Base-by-base conservation (phyloP, 2,888 invertebrate genomes). In the Noctua pronuba region DNA sequence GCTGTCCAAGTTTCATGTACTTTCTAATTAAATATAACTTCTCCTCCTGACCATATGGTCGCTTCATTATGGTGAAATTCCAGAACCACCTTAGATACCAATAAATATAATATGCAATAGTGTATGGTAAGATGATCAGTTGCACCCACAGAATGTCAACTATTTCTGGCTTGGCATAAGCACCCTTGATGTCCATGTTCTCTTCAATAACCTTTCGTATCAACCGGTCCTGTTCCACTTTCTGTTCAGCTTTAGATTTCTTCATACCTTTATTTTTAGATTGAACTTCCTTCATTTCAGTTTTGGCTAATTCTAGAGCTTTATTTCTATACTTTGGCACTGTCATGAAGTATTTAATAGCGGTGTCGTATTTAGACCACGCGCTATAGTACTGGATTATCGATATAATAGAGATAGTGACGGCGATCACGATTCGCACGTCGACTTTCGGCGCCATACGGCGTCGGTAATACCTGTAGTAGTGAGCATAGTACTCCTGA, bases 131-230 rank as follows among this genome's bases (percentile, higher is more conserved):
- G 38, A 99, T 97, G 52, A 99, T 95, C 35, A 99, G 91, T 94
- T 99, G 99, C 72, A 99, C 96, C 98, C 98, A 99, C 13, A 99
- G 95, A 16, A 99, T 97, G 94, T 99, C 98, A 71, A 95, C 92
- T 35, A 98, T 93, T 73, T 97, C 97, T 0, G 99, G 99, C 92
- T 98, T 99, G 0, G 98, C 98, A 94, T 99, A 99, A 1, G 98
- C 99, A 31, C 99, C 99, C 92, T 99, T 98, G 68, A 99, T 99
- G 91, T 99, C 99, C 98, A 99, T 98, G 92, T 99, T 99, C 87
- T 99, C 98, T 94, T 98, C 98, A 78, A 99, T 98, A 5, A 99
- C 98, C 92, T 97, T 97, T 83, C 98, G 97, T 75, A 99, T 98
- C 60, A 99, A 97, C 79, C 97, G 97, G 91, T 99, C 99, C 84